These are phyloP conservation scores for Cardiocondyla obscurior DNA, from an alignment of 1,140 invertebrate species.

Conservation along the genomic window DNA sequence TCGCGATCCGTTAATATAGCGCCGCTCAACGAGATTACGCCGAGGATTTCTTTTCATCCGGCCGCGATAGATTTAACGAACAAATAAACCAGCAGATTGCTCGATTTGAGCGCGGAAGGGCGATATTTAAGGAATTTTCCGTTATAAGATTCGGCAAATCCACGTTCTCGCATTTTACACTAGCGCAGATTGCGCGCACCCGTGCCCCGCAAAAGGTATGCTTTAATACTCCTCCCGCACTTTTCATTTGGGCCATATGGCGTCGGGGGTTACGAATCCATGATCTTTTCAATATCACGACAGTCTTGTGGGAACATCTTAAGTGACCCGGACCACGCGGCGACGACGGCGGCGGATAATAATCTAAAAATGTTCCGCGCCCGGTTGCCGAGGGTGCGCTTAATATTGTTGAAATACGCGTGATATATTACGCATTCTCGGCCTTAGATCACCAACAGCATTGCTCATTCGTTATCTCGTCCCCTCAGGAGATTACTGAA, in stretches of 20 bases:
- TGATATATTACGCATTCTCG: background rate
- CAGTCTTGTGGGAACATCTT: conserved; percentile 42
- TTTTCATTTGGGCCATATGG: conserved; percentile 66
- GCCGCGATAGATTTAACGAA: background rate
- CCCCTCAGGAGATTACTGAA: background rate
- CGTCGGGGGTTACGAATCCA: conserved; percentile 51
- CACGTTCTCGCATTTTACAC: conserved; percentile 28
- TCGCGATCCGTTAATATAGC: background rate
- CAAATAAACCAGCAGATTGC: background rate
- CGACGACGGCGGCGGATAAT: conserved; percentile 37
- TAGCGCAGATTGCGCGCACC: conserved; percentile 20
- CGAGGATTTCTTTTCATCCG: background rate
- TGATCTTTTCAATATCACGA: conserved; percentile 61
- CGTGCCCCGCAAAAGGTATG: conserved; percentile 11
- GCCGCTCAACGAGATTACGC: background rate
- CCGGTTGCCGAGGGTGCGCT: background rate
- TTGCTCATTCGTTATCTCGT: background rate
- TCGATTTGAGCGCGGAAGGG: background rate
- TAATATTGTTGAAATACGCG: background rate
- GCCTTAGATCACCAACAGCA: background rate
- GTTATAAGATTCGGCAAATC: background rate
- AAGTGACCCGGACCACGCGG: conserved; percentile 13
- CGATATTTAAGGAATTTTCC: conserved; percentile 4
- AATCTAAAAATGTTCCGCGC: background rate
- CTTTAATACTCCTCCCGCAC: conserved; percentile 60